phyloP scores from a whole-genome alignment of 2,797 vertebrate species.

The Lateolabrax maculatus region DNA sequence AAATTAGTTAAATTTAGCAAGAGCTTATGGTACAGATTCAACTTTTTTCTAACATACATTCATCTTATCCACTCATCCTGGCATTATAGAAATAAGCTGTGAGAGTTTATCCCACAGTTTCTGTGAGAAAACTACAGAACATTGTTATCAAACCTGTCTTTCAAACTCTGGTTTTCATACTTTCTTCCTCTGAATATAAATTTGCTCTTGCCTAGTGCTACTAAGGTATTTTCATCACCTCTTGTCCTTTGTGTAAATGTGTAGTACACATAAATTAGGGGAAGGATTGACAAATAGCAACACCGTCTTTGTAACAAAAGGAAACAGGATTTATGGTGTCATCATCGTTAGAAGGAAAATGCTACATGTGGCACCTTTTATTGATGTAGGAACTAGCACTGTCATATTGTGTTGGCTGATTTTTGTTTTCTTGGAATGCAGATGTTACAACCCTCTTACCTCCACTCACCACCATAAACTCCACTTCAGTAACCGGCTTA shows the following conservation, averaged over 20 bases:
- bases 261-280: neutral
- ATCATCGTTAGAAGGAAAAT: neutral
- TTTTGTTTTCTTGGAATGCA: constrained; percentile 21
- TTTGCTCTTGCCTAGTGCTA: neutral
- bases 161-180: neutral
- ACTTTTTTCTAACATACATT: too few species aligned
- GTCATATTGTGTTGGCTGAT: neutral
- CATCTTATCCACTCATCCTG: neutral
- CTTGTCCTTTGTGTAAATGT: neutral
- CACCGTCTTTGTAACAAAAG: too few species aligned
- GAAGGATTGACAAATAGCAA: neutral
- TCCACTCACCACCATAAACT: neutral
- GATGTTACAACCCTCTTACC: rapidly evolving
- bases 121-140: neutral
- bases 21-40: too few species aligned
- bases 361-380: neutral
- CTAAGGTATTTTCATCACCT: neutral
- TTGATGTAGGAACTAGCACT: neutral
- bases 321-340: neutral
- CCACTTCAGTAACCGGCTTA: neutral
- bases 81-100: neutral
- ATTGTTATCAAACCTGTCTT: neutral
- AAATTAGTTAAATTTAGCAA: neutral
- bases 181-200: neutral
- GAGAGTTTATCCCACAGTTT: too few species aligned